Percentiles rank a stretch among this genome's conserved stretches.
These are phyloP conservation scores for Campylomormyrus numenius DNA, from an alignment of 2,113 vertebrate genomes.

Conservation along the genomic window DNA sequence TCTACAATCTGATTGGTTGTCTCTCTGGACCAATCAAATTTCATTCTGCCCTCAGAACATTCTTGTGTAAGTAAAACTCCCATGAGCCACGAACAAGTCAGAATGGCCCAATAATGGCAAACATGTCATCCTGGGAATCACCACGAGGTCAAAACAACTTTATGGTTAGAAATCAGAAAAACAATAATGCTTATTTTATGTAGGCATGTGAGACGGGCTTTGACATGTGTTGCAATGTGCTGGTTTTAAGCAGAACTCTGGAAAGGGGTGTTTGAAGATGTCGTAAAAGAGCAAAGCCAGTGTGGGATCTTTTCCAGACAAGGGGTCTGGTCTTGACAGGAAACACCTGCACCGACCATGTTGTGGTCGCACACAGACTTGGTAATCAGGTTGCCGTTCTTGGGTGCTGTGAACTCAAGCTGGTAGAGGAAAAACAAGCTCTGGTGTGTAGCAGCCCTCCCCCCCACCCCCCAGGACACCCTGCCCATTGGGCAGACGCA, in stretches of 20 bases:
- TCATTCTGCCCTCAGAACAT: no score
- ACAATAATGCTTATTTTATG: background rate
- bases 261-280: slow-evolving; percentile 2
- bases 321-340: background rate
- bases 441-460: background rate
- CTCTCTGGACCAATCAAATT: background rate
- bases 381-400: background rate
- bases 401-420: background rate
- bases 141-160: background rate
- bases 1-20: background rate
- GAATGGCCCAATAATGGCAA: background rate
- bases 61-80: background rate
- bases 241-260: background rate
- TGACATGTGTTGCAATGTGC: background rate
- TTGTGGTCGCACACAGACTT: background rate
- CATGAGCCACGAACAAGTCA: background rate
- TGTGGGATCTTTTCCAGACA: slow-evolving; percentile 15
- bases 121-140: background rate
- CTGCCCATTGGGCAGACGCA: background rate
- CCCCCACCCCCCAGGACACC: background rate
- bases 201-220: background rate
- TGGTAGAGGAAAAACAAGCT: background rate
- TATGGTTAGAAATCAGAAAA: background rate
- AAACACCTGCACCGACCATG: background rate
- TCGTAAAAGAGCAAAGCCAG: background rate